phyloP scores from a whole-genome alignment of 1,140 invertebrate genomes.

The Pissodes strobi region DNA sequence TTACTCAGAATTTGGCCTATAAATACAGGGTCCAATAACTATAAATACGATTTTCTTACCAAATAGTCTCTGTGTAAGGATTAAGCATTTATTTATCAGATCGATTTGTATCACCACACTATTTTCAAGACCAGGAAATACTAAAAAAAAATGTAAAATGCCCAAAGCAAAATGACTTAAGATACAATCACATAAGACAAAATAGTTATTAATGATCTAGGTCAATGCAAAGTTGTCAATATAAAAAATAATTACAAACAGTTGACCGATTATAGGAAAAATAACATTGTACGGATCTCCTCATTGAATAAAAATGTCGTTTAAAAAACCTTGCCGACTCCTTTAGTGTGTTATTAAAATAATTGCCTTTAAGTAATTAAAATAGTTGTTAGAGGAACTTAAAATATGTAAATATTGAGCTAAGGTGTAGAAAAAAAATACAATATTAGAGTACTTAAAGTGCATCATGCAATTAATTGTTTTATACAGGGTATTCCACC shows the following conservation, averaged over 20 bases:
- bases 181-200: conserved; percentile 8
- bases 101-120: background rate
- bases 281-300: conserved; percentile 4
- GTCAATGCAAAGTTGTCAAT: conserved; percentile 23
- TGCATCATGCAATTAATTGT: no score
- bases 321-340: conserved; percentile 5
- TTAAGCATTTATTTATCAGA: no score
- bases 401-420: no score
- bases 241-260: conserved; percentile 19
- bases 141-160: background rate
- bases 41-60: no score
- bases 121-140: background rate
- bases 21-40: no score
- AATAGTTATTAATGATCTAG: conserved; percentile 11
- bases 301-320: conserved; percentile 10
- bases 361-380: background rate
- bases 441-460: no score
- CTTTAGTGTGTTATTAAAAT: conserved; percentile 6
- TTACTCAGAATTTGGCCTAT: no score
- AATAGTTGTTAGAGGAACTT: no score
- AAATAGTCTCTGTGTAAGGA: no score
- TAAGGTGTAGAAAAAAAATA: no score
- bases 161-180: background rate
- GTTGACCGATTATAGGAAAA: conserved; percentile 14
- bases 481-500: no score